Conservation (phyloP, 2,113 vertebrate genomes). For the Hyla sarda region DNA sequence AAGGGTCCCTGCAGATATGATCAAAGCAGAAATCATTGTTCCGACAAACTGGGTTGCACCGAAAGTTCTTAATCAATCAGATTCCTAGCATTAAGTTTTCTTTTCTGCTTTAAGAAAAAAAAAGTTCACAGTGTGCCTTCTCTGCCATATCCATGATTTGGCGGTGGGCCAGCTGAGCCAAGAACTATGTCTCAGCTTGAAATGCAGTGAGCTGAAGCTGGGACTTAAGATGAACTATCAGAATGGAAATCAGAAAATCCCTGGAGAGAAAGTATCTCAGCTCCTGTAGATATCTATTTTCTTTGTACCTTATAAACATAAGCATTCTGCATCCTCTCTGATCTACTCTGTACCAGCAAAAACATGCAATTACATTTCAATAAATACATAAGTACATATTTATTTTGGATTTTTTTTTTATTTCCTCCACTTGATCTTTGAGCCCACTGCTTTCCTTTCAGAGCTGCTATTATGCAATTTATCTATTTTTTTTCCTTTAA, state of each 20-base stretch:
- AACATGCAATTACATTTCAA: constrained; percentile 57
- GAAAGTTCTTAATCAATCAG: constrained; percentile 50
- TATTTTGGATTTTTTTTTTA: constrained; percentile 38
- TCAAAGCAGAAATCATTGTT: constrained; percentile 39
- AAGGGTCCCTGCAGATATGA: constrained; percentile 7
- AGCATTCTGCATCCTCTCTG: constrained; percentile 48
- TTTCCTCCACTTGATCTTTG: constrained; percentile 39
- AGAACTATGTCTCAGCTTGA: constrained; percentile 59
- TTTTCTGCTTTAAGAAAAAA: constrained; percentile 14
- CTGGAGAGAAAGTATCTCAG: constrained; percentile 57
- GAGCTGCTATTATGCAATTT: constrained; percentile 20
- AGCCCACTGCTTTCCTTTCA: constrained; percentile 10
- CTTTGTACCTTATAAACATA: constrained; percentile 52
- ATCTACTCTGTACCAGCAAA: constrained; percentile 20
- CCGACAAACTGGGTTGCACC: constrained; percentile 32
- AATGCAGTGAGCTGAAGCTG: constrained; percentile 56
- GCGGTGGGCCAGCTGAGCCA: constrained; percentile 49
- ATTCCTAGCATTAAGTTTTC: constrained; percentile 43
- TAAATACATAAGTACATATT: constrained; percentile 58
- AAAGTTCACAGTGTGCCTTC: constrained; percentile 42
- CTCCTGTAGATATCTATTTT: constrained; percentile 59
- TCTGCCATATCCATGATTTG: constrained; percentile 51
- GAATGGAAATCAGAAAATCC: constrained; percentile 60
- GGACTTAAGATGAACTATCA: constrained; percentile 56
- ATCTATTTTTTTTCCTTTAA: not conserved